phyloP scores from a whole-genome alignment of 2,797 vertebrate genomes.

The Peromyscus melanophrys region DNA sequence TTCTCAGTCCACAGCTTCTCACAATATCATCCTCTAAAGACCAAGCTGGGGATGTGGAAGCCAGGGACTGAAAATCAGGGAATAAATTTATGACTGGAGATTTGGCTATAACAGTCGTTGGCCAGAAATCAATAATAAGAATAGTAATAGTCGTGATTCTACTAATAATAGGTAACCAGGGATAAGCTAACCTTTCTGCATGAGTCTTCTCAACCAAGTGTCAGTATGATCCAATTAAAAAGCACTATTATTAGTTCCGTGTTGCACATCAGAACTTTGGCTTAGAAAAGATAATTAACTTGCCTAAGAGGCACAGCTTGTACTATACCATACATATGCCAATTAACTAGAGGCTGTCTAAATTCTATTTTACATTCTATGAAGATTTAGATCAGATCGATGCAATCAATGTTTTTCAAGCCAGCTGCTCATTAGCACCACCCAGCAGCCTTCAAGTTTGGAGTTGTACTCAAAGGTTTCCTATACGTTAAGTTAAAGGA shows the following conservation, averaged over 20 bases:
- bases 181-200: not conserved
- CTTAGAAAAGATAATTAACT: slow-evolving; percentile 52
- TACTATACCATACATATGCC: not conserved
- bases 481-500: not conserved
- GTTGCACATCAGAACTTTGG: slow-evolving; percentile 45
- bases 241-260: slow-evolving; percentile 9
- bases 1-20: not conserved
- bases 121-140: slow-evolving; percentile 21
- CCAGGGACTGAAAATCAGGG: not conserved
- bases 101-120: not conserved
- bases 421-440: not conserved
- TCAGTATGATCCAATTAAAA: slow-evolving; percentile 49
- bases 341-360: slow-evolving; percentile 13
- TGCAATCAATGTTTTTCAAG: slow-evolving; percentile 1
- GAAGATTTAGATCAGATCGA: slow-evolving; percentile 25
- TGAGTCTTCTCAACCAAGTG: not conserved
- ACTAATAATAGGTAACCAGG: not conserved
- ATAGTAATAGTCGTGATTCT: not conserved
- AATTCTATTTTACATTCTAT: slow-evolving; percentile 28
- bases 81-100: not conserved
- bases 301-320: not conserved
- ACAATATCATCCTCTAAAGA: not conserved
- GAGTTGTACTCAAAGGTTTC: not conserved
- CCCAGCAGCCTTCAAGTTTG: not conserved
- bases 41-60: not conserved